A percentile compares a stretch with the other conserved stretches of the same genome.
phyloP scores from a whole-genome alignment of 2,888 invertebrate genomes.

The Acleris cristana region DNA sequence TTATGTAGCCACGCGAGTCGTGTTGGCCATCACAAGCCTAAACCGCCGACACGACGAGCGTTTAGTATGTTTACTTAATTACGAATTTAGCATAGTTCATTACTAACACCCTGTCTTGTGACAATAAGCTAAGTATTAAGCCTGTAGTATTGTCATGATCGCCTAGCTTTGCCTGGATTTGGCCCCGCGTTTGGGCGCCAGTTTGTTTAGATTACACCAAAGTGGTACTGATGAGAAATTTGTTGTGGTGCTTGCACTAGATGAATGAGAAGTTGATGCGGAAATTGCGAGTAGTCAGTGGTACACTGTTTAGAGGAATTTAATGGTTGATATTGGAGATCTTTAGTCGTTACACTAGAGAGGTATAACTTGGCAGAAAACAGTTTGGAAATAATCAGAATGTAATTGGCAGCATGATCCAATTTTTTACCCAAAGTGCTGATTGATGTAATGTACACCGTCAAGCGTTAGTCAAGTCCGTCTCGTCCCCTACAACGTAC shows the following conservation, averaged over 20 bases:
- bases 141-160: constrained; percentile 58
- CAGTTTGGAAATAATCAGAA: no score
- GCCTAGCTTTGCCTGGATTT: constrained; percentile 61
- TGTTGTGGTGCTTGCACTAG: not conserved
- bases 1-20: constrained; percentile 36
- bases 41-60: constrained; percentile 25
- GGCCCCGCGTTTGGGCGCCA: constrained; percentile 39
- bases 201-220: constrained; percentile 6
- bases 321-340: no score
- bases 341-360: no score
- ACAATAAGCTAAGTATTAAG: constrained; percentile 78
- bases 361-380: no score
- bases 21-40: constrained; percentile 39
- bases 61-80: constrained; percentile 41
- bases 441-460: no score
- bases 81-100: constrained; percentile 64
- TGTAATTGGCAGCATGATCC: no score
- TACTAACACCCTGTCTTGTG: constrained; percentile 77
- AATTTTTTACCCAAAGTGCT: no score
- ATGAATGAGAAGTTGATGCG: no score
- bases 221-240: constrained; percentile 21
- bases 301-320: no score
- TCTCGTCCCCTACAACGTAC: no score
- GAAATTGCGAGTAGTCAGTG: no score
- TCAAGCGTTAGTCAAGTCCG: no score